phyloP scores from a whole-genome alignment of 2,797 vertebrate genomes.

The Rhinatrema bivittatum region DNA sequence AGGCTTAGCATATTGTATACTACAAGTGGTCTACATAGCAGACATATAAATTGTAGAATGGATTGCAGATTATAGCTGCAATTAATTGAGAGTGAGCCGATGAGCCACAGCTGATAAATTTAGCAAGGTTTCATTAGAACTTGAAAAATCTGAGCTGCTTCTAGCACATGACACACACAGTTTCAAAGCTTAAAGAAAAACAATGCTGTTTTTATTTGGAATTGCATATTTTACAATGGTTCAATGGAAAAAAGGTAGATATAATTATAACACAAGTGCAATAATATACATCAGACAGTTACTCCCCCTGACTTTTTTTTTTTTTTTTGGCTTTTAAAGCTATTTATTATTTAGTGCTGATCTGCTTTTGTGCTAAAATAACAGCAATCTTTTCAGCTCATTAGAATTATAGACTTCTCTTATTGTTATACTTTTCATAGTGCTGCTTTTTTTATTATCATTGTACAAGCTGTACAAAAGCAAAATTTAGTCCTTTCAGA shows the following conservation, averaged over 20 bases:
- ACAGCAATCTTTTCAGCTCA: slow-evolving; percentile 23
- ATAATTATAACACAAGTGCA: slow-evolving; percentile 5
- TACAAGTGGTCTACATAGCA: too few species aligned
- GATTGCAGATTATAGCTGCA: too few species aligned
- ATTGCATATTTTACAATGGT: background rate
- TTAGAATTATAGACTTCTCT: slow-evolving; percentile 51
- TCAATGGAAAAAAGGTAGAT: background rate
- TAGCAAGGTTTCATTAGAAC: background rate
- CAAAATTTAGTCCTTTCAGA: slow-evolving; percentile 53
- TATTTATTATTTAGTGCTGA: slow-evolving; percentile 21
- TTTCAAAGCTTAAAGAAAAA: slow-evolving; percentile 1
- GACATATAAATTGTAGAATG: too few species aligned
- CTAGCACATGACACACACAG: background rate
- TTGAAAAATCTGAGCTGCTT: background rate
- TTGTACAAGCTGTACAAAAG: slow-evolving; percentile 43
- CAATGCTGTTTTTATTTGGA: background rate
- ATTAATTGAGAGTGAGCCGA: too few species aligned
- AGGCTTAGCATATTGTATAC: too few species aligned
- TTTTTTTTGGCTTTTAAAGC: slow-evolving; percentile 12
- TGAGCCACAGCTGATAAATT: background rate
- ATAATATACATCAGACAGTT: background rate
- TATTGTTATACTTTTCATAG: slow-evolving; percentile 40
- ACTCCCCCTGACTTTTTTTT: background rate
- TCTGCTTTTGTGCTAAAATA: slow-evolving; percentile 46
- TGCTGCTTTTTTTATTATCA: slow-evolving; percentile 49